Percentiles rank a stretch among this genome's conserved stretches.
These are phyloP conservation scores for Actenoides lindsayi DNA, from an alignment of 2,113 vertebrate species.

Conservation along the genomic window DNA sequence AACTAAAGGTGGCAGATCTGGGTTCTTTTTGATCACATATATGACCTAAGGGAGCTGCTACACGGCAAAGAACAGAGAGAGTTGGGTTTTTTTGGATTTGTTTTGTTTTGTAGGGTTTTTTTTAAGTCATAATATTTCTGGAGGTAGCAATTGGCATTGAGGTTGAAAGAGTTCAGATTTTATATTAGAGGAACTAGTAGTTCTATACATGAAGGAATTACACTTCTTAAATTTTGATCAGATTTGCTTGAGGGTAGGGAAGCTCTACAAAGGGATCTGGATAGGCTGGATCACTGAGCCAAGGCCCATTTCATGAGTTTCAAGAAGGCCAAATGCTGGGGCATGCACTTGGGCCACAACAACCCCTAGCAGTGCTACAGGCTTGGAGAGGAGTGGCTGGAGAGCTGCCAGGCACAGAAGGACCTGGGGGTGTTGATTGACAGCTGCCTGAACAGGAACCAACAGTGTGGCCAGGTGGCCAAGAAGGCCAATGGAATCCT, in stretches of 20 bases:
- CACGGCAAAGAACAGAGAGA: background rate
- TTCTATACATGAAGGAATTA: background rate
- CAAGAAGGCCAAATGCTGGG: too few species aligned
- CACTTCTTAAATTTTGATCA: background rate
- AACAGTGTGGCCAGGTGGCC: too few species aligned
- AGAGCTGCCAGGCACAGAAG: too few species aligned
- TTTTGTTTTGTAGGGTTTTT: background rate
- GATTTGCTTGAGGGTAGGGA: background rate
- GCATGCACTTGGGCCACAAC: too few species aligned
- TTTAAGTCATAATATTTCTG: background rate
- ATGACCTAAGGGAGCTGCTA: background rate
- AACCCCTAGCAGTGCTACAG: too few species aligned
- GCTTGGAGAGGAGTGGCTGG: too few species aligned
- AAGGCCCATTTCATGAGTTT: too few species aligned
- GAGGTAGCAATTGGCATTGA: background rate
- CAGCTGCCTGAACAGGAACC: too few species aligned
- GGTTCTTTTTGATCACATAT: background rate
- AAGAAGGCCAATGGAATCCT: too few species aligned
- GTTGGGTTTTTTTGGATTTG: background rate
- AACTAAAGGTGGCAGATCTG: background rate
- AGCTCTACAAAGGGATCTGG: too few species aligned
- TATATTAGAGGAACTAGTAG: background rate
- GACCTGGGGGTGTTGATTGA: too few species aligned
- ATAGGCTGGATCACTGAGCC: too few species aligned
- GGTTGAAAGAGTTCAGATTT: background rate